Base-by-base conservation (phyloP, 2,888 invertebrate species). In the Aethes cnicana region DNA sequence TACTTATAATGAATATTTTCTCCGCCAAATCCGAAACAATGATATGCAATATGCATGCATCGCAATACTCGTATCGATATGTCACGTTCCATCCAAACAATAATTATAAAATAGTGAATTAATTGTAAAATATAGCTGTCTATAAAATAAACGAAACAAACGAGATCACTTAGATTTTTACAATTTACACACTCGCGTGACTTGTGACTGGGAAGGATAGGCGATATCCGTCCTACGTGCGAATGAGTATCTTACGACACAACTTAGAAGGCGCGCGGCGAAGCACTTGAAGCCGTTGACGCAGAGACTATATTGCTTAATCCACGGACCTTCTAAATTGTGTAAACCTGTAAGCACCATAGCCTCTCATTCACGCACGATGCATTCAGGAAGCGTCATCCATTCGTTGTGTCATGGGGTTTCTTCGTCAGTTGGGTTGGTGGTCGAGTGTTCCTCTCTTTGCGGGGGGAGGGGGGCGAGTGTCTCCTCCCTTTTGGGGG, bases 401-500 rank as follows among this genome's bases (percentile, higher is more conserved):
- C 54, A 54, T 30, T 58, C 50, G 25, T 46, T 16, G 21, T 43
- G 56, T 57, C 57, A 59, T 30, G 54, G 55, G 23, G 46, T 32
- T 11, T 14, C 12, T 2, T 9, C 36, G 4, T 44, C 53, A 1
- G n/a, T 28, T n/a, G 25, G 41, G 1, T 25, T 21, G 6, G 25
- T 36, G 20, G 11, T 37, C 8, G 18, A 6, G 8, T 7, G 20
- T 12, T 48, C 58, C 25, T 56, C 14, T 41, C 12, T 41, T 55
- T 0, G 59, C 56, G 0, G 64, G 54, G 0, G 69, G 30, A n/a
- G 1, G 57, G 66, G 0, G 60, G 58, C 17, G 2, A 1, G 25
- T 9, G 2, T 1, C 4, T 1, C 4, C 9, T 14, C 14, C 4
- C 2, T 7, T 1, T 17, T 14, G 16, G 21, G 28, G 18, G 43